These are phyloP conservation scores for Stenurella melanura DNA, from an alignment of 2,888 invertebrate species.

Conservation along the genomic window DNA sequence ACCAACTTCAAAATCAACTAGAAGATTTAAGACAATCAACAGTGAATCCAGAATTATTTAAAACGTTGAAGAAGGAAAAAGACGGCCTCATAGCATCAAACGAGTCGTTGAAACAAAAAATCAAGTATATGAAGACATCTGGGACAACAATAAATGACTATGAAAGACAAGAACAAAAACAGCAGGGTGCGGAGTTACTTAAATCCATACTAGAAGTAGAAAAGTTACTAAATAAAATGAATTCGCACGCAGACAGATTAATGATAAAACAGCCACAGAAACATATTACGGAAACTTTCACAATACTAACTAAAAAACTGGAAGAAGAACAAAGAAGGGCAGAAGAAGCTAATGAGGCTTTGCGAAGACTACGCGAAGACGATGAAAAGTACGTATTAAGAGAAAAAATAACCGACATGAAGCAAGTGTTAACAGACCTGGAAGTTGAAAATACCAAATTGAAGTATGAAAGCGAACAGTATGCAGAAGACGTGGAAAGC, in stretches of 20 bases:
- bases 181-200: constrained; percentile 52
- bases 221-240: constrained; percentile 55
- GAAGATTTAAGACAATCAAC: constrained; percentile 51
- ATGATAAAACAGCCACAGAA: constrained; percentile 52
- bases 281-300: constrained; percentile 49
- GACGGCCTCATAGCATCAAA: constrained; percentile 52
- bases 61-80: constrained; percentile 55
- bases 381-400: constrained; percentile 59
- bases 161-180: constrained; percentile 48
- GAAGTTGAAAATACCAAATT: constrained; percentile 61
- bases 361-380: constrained; percentile 57
- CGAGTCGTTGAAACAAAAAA: constrained; percentile 54
- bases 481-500: constrained; percentile 54
- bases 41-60: constrained; percentile 52
- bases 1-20: constrained; percentile 54
- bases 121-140: constrained; percentile 46
- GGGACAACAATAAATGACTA: constrained; percentile 40
- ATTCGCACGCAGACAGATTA: constrained; percentile 52
- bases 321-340: constrained; percentile 56
- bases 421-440: constrained; percentile 58
- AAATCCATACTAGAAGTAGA: constrained; percentile 57
- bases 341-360: constrained; percentile 56
- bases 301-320: constrained; percentile 53
- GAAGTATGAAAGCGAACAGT: constrained; percentile 58
- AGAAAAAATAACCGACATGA: constrained; percentile 59